Conservation (phyloP, 2,797 vertebrate species). For the Cyclopterus lumpus region DNA sequence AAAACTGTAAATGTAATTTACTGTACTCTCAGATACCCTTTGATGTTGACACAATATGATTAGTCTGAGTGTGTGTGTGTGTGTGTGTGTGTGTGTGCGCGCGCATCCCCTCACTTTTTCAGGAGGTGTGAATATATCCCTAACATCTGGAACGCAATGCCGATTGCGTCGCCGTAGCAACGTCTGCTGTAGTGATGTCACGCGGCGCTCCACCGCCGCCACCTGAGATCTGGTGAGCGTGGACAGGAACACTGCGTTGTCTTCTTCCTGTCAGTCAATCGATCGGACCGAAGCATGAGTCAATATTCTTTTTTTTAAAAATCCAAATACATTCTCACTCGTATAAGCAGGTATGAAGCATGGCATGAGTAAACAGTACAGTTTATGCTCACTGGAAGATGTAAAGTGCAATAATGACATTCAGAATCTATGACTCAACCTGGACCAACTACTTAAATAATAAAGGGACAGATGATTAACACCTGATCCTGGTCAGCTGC, state of each 20-base stretch:
- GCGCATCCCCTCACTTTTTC: slow-evolving; percentile 60
- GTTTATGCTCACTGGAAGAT: background rate
- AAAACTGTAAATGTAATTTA: background rate
- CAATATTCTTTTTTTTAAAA: background rate
- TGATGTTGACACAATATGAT: background rate
- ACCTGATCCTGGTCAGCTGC: slow-evolving; percentile 77
- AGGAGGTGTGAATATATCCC: slow-evolving; percentile 93
- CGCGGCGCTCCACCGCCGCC: slow-evolving; percentile 91
- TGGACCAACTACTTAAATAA: slow-evolving; percentile 5
- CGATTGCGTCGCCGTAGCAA: slow-evolving; percentile 89
- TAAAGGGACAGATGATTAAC: slow-evolving; percentile 1
- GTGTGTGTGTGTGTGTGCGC: too few species aligned
- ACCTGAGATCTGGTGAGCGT: slow-evolving; percentile 93
- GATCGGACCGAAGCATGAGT: background rate
- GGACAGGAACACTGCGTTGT: slow-evolving; percentile 89
- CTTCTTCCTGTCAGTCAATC: slow-evolving; percentile 81
- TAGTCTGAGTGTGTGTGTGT: background rate
- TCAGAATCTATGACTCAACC: slow-evolving; percentile 19
- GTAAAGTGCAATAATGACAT: slow-evolving; percentile 6
- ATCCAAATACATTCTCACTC: background rate
- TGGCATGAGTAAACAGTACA: background rate
- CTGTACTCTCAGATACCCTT: background rate
- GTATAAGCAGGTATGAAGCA: background rate
- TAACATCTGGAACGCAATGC: slow-evolving; percentile 92
- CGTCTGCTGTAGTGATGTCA: slow-evolving; percentile 91